Conservation (phyloP, 2,797 vertebrate genomes). For the Odontamblyopus lacepedii region DNA sequence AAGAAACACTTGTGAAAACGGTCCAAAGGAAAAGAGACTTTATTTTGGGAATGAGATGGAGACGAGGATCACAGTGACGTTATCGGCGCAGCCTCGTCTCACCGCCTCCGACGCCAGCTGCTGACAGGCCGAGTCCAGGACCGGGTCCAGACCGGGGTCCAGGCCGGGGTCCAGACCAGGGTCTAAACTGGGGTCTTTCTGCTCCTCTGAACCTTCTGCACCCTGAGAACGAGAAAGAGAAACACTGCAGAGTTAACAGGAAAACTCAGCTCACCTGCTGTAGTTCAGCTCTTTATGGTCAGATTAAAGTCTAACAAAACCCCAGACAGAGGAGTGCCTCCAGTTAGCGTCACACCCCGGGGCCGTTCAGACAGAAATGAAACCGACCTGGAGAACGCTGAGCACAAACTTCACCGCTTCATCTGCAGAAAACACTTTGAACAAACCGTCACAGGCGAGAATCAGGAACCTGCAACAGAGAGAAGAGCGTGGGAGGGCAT, state of each 20-base stretch:
- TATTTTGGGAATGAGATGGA: slow-evolving; percentile 79
- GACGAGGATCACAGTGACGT: slow-evolving; percentile 92
- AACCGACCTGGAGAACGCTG: slow-evolving; percentile 83
- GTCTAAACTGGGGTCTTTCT: not conserved
- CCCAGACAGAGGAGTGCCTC: too few species aligned
- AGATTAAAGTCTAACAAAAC: too few species aligned
- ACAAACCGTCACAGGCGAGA: slow-evolving; percentile 93
- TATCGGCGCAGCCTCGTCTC: slow-evolving; percentile 91
- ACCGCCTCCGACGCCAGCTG: slow-evolving; percentile 91
- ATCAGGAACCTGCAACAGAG: slow-evolving; percentile 85
- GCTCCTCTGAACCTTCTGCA: not conserved
- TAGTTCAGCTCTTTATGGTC: too few species aligned
- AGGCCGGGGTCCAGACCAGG: not conserved
- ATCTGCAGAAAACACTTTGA: slow-evolving; percentile 94
- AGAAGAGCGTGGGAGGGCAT: not conserved
- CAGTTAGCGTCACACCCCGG: too few species aligned
- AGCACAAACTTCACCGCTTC: slow-evolving; percentile 91
- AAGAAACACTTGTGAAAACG: slow-evolving; percentile 27
- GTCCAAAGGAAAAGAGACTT: not conserved
- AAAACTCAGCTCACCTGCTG: too few species aligned
- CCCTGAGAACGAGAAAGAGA: not conserved
- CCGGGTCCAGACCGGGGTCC: not conserved
- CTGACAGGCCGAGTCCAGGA: slow-evolving; percentile 79
- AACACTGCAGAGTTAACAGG: too few species aligned
- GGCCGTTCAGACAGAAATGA: too few species aligned